phyloP scores from a whole-genome alignment of 2,888 invertebrate species.

The Andricus quercusramuli region DNA sequence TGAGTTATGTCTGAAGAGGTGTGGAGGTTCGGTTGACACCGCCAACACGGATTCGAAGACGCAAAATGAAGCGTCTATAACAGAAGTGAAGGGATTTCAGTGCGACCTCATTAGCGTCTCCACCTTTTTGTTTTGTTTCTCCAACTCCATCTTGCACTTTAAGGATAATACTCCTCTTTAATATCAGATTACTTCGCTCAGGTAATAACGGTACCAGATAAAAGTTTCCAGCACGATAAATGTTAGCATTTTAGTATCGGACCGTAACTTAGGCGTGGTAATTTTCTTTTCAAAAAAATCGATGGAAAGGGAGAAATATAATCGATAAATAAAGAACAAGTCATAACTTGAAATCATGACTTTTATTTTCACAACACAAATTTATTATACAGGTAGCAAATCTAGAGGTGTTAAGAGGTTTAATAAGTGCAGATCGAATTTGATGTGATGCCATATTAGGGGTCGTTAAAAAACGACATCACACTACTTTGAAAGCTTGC shows the following conservation, averaged over 20 bases:
- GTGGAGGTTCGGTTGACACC: constrained; percentile 36
- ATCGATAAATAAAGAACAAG: neutral
- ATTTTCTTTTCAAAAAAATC: neutral
- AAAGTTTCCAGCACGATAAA: constrained; percentile 15
- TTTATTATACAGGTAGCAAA: too few relatives aligned
- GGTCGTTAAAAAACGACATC: too few relatives aligned
- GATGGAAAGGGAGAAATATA: neutral
- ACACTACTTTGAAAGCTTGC: too few relatives aligned
- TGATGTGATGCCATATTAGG: too few relatives aligned
- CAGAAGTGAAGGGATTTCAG: constrained; percentile 59
- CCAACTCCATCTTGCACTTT: constrained; percentile 34
- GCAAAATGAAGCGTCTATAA: constrained; percentile 40
- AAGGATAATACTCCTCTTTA: constrained; percentile 34
- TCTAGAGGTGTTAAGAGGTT: too few relatives aligned
- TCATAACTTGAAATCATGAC: too few relatives aligned
- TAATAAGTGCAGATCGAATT: too few relatives aligned
- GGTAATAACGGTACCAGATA: constrained; percentile 31
- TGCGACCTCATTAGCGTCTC: constrained; percentile 61
- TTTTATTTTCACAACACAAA: too few relatives aligned
- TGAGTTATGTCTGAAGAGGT: constrained; percentile 38
- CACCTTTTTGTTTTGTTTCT: constrained; percentile 58
- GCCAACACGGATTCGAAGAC: constrained; percentile 27
- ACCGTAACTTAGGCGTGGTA: constrained; percentile 29
- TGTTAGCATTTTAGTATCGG: neutral
- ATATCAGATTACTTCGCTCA: constrained; percentile 37